Evolutionary conservation across 2,113 vertebrate genomes (phyloP), one percentile per base, ranked within the genome.

Genomic region (Prunella himalayana): DNA sequence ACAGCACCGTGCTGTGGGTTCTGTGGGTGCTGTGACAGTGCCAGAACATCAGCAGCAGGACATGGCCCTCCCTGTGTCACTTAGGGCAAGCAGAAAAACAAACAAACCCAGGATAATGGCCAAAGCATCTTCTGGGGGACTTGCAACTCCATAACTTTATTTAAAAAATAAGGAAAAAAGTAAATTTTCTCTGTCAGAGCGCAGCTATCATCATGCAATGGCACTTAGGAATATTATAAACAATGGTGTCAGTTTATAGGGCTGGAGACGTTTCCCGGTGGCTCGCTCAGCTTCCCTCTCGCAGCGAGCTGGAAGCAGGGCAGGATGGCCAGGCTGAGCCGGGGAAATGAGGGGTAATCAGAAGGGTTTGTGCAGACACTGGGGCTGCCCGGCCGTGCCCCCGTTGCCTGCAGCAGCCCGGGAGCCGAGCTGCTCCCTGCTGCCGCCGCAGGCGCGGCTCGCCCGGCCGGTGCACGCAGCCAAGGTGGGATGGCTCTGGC

Each of bases 201-300:
- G 1, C 24, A 21, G 81, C 90, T 89, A 37, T 94, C 85, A 82
- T 81, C 95, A 88, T 7, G 75, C 96, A 96, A 88, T 51, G 77
- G 92, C 96, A 86, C 95, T 96, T 97, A 82, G 42, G 72, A 90
- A 92, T 92, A 94, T 94, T 96, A 96, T 96, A 97, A 97, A 97
- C 94, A 96, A 4, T 31, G 0, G 33, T 82, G 92, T 82, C 82
- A 39, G 95, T 96, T 97, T 94, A 96, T 93, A 14, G 90, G 90
- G 71, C 93, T 65, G 82, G 7, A 72, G 95, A 60, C 0, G 3
- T 50, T 90, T 71, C 15, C 77, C 31, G 1, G 82, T 19, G 47
- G 59, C 94, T 92, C 7, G 0, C 53, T 15, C 66, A 50, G 83
- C 53, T 51, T 60, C 20, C 64, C 41, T 49, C 54, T 75, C 68